These are phyloP conservation scores for Charadrius vociferus DNA, from an alignment of 2,113 vertebrate genomes.

Conservation along the genomic window DNA sequence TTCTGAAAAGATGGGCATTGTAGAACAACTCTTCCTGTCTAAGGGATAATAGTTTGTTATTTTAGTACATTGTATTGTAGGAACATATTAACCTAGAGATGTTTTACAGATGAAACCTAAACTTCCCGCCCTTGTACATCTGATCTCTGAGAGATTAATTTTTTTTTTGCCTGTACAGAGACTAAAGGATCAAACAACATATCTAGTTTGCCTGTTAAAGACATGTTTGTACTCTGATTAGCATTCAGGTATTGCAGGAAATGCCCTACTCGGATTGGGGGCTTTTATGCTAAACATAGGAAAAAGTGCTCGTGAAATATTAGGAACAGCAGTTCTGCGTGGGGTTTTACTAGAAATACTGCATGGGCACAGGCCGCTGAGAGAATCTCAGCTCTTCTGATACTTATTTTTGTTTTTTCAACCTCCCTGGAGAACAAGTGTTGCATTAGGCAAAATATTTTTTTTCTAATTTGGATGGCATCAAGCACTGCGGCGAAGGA, in stretches of 20 bases:
- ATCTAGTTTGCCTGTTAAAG: neutral
- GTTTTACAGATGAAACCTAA: neutral
- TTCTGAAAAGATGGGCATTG: neutral
- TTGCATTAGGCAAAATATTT: accelerated
- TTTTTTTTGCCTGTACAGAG: neutral
- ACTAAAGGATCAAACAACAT: neutral
- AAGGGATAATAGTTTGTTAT: neutral
- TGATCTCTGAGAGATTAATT: neutral
- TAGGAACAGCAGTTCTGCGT: neutral
- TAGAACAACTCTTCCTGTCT: neutral
- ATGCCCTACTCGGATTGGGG: neutral
- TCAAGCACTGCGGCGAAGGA: accelerated
- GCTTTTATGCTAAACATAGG: neutral
- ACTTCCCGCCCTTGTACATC: neutral
- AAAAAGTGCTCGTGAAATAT: neutral
- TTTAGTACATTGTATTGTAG: neutral
- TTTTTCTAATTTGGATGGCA: neutral
- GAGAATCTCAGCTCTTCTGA: neutral
- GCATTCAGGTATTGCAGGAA: neutral
- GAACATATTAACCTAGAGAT: neutral
- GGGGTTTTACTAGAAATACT: neutral
- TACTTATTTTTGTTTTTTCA: neutral
- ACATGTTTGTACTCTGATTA: neutral
- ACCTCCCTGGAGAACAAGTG: neutral
- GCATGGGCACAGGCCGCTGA: accelerated